phyloP scores from a whole-genome alignment of 1,140 invertebrate genomes.

The Prorops nasuta region DNA sequence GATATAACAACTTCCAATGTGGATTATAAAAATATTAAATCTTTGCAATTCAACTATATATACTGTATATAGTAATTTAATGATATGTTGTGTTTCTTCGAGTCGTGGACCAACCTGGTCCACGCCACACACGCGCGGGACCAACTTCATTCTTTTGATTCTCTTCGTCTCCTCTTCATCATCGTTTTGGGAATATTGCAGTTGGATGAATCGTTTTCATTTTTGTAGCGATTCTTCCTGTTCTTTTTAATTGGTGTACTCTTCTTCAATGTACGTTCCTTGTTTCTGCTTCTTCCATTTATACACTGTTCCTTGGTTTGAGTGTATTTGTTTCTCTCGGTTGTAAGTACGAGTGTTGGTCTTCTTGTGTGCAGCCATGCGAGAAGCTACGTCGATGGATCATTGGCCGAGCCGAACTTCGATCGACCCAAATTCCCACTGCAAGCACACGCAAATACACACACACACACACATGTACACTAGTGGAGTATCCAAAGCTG shows the following conservation, averaged over 20 bases:
- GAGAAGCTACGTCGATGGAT: conserved; percentile 16
- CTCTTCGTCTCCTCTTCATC: neutral
- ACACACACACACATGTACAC: too few relatives aligned
- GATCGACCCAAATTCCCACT: conserved; percentile 16
- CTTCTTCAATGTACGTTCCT: too few relatives aligned
- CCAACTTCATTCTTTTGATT: too few relatives aligned
- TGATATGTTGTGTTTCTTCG: conserved; percentile 45
- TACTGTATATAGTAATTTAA: conserved; percentile 13
- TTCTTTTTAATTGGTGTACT: too few relatives aligned
- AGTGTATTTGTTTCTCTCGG: too few relatives aligned
- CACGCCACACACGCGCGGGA: conserved; percentile 34
- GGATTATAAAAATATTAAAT: conserved; percentile 60
- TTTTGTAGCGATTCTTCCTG: too few relatives aligned
- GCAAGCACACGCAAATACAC: too few relatives aligned
- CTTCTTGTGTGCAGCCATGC: conserved; percentile 16
- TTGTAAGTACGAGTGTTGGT: too few relatives aligned
- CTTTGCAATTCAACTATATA: conserved; percentile 33
- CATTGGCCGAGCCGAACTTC: conserved; percentile 10
- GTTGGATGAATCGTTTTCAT: too few relatives aligned
- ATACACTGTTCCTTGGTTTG: too few relatives aligned
- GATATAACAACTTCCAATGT: conserved; percentile 59
- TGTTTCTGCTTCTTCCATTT: too few relatives aligned
- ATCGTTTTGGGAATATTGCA: neutral
- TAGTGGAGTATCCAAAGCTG: too few relatives aligned
- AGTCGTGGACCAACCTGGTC: conserved; percentile 56